Conservation (phyloP, 2,888 invertebrate genomes). For the Meteorus cinctellus region DNA sequence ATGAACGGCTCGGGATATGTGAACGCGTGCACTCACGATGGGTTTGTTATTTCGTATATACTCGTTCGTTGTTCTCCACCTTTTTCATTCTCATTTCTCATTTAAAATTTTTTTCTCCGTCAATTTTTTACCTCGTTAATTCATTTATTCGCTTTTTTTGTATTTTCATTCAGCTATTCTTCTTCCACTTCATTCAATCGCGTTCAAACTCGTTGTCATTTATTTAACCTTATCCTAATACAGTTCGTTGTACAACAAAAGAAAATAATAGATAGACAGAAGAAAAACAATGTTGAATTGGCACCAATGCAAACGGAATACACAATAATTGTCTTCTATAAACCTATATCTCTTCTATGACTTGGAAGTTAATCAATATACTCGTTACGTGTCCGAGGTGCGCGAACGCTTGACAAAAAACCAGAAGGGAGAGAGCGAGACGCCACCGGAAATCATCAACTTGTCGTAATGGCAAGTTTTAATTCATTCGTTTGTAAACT, state of each 20-base stretch:
- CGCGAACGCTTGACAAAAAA: neutral
- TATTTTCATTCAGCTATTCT: neutral
- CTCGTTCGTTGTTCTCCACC: slow-evolving; percentile 34
- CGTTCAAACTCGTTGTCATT: slow-evolving; percentile 4
- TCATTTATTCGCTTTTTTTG: slow-evolving; percentile 29
- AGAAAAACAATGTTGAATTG: slow-evolving; percentile 56
- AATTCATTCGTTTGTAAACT: slow-evolving; percentile 59
- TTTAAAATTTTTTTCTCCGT: neutral
- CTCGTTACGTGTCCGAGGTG: slow-evolving; percentile 48
- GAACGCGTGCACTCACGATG: slow-evolving; percentile 39
- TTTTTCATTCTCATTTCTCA: slow-evolving; percentile 25
- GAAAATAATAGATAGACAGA: neutral
- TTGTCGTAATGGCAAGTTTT: slow-evolving; percentile 57
- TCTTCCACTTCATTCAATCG: too few relatives aligned
- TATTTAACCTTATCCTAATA: slow-evolving; percentile 33
- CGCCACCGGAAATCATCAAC: slow-evolving; percentile 69
- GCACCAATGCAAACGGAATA: slow-evolving; percentile 63
- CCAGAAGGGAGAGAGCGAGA: slow-evolving; percentile 58
- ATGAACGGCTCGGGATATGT: slow-evolving; percentile 57
- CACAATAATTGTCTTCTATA: slow-evolving; percentile 55
- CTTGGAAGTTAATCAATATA: slow-evolving; percentile 9
- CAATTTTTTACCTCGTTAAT: slow-evolving; percentile 40
- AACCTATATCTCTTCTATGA: neutral
- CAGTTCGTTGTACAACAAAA: neutral
- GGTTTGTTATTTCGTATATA: slow-evolving; percentile 40